phyloP scores from a whole-genome alignment of 2,113 vertebrate species.

The Pterocles orientalis region DNA sequence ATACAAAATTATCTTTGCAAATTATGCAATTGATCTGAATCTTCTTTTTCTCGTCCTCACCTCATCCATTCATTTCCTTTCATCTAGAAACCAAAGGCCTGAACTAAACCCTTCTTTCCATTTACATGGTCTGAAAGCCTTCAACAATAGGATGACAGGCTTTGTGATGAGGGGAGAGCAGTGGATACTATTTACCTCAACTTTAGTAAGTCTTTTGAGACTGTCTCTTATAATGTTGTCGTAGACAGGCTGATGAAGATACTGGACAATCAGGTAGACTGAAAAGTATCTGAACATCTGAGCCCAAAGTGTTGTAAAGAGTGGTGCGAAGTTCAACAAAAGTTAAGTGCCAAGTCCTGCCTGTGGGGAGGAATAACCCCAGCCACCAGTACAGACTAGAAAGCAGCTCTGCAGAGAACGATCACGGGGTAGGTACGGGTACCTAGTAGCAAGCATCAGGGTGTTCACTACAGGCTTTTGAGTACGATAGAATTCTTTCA shows the following conservation, averaged over 20 bases:
- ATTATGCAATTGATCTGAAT: background rate
- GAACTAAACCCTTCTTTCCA: background rate
- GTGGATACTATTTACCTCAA: background rate
- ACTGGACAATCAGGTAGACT: background rate
- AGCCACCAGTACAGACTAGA: background rate
- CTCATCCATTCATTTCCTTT: background rate
- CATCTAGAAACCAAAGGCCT: background rate
- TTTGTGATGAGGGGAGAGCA: background rate
- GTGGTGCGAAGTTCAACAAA: background rate
- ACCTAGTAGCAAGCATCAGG: background rate
- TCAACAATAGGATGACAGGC: background rate
- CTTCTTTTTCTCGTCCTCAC: background rate
- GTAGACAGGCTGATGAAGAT: background rate
- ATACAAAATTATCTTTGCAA: background rate
- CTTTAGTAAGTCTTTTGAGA: background rate
- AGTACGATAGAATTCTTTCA: background rate
- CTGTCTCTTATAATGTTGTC: background rate
- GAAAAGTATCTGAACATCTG: background rate
- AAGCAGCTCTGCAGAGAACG: background rate
- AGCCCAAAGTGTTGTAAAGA: background rate
- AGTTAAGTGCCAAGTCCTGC: background rate
- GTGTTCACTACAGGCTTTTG: background rate
- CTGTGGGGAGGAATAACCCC: fast-evolving
- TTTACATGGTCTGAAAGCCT: background rate
- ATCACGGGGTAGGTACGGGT: no score